phyloP scores from a whole-genome alignment of 2,113 vertebrate genomes.

The Hippoglossus stenolepis region DNA sequence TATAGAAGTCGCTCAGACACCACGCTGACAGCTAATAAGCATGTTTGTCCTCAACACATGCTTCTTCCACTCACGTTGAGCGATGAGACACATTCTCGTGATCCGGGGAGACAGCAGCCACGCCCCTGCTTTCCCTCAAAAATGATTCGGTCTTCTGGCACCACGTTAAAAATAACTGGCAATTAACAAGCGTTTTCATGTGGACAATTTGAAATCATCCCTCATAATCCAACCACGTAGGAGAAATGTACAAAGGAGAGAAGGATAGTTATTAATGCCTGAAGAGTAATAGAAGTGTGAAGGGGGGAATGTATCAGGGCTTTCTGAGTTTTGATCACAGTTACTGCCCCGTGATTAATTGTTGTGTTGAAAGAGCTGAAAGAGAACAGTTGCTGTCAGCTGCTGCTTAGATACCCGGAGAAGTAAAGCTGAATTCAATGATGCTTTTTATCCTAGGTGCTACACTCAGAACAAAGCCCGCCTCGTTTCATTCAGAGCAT shows the following conservation, averaged over 20 bases:
- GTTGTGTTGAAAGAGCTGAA: conserved; percentile 25
- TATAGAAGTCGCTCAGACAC: conserved; percentile 4
- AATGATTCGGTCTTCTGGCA: conserved; percentile 1
- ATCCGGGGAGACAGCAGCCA: not conserved
- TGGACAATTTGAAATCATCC: conserved; percentile 2
- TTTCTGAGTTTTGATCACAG: conserved; percentile 25
- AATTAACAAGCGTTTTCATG: conserved; percentile 1
- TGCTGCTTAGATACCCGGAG: conserved; percentile 19
- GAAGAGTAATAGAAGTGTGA: conserved; percentile 5
- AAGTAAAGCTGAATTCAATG: conserved; percentile 41
- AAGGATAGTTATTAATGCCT: not conserved
- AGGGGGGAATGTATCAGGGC: conserved; percentile 1
- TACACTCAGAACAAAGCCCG: conserved; percentile 29
- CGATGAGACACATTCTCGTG: conserved; percentile 25
- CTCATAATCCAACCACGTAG: conserved; percentile 36
- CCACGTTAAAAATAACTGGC: conserved; percentile 5
- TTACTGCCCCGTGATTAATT: conserved; percentile 25
- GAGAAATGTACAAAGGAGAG: conserved; percentile 15
- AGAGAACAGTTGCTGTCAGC: conserved; percentile 17
- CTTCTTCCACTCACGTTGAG: conserved; percentile 13
- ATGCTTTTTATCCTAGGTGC: conserved; percentile 28
- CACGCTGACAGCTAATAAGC: conserved; percentile 24
- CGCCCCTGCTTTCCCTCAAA: not conserved
- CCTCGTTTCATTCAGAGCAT: conserved; percentile 24
- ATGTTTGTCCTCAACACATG: conserved; percentile 26